Evolutionary conservation across 2,888 invertebrate species (phyloP).

Genomic region (Tridacna gigas): DNA sequence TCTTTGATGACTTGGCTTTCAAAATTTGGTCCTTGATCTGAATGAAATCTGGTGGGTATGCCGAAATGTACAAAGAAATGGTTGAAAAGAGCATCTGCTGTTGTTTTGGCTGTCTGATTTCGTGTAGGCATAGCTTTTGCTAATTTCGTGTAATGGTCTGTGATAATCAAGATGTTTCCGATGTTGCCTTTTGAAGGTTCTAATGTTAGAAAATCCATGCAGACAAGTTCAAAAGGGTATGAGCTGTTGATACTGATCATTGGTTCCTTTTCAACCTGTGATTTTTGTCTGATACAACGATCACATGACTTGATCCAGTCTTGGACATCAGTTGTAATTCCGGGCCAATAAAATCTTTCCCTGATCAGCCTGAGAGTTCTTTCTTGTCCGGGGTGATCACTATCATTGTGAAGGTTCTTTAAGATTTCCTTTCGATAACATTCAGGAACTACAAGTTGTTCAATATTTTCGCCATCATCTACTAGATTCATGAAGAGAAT

Average conservation of each 20-base stretch:
- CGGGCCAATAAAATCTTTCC: too few species aligned
- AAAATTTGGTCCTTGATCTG: conserved; percentile 48
- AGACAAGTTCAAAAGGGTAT: conserved; percentile 1
- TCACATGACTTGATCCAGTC: too few species aligned
- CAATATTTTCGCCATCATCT: not conserved
- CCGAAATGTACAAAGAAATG: conserved; percentile 58
- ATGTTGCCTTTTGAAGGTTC: not conserved
- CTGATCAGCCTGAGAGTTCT: too few species aligned
- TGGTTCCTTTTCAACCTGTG: not conserved
- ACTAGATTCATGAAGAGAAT: not conserved
- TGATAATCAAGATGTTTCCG: conserved; percentile 32
- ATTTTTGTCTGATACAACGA: not conserved
- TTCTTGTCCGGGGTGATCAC: conserved; percentile 17
- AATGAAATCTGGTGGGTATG: conserved; percentile 47
- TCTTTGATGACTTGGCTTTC: conserved; percentile 38
- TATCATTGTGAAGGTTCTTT: not conserved
- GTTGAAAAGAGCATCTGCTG: conserved; percentile 39
- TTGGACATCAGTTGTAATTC: too few species aligned
- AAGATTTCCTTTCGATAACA: conserved; percentile 1
- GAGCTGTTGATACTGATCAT: not conserved
- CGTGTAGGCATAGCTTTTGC: too few species aligned
- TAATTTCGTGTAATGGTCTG: conserved; percentile 50
- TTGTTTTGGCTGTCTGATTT: conserved; percentile 54
- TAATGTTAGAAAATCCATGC: conserved; percentile 5
- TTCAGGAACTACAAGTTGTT: conserved; percentile 17